Conservation (phyloP, 2,797 vertebrate species). For the Coracias cyanogaster region DNA sequence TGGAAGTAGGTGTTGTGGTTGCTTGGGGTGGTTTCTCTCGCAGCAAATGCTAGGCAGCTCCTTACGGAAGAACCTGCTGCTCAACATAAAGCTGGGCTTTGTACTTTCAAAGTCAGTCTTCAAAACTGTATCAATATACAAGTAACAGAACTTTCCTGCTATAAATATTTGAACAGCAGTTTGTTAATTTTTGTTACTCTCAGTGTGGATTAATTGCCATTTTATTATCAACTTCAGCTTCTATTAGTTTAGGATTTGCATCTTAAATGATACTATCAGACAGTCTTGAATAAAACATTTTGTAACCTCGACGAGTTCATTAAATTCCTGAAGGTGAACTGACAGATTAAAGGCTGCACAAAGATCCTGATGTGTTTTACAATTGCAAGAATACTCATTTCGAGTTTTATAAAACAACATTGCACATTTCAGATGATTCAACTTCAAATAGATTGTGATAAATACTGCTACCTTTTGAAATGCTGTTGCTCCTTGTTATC, state of each 20-base stretch:
- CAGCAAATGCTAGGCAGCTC: not conserved
- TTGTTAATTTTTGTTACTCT: constrained; percentile 78
- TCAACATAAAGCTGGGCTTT: not conserved
- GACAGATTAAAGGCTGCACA: constrained; percentile 57
- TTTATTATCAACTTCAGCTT: constrained; percentile 73
- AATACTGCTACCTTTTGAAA: constrained; percentile 13
- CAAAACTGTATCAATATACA: not conserved
- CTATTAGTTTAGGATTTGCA: constrained; percentile 79
- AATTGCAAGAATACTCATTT: not conserved
- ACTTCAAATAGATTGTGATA: not conserved
- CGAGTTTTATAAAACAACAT: constrained; percentile 13
- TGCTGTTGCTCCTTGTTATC: not conserved
- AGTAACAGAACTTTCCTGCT: constrained; percentile 17
- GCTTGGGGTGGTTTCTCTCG: not conserved
- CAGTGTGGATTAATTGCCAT: constrained; percentile 69
- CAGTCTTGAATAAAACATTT: constrained; percentile 78
- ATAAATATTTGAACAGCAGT: constrained; percentile 76
- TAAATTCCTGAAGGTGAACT: constrained; percentile 74
- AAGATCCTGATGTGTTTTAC: constrained; percentile 31
- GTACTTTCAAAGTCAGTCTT: constrained; percentile 18
- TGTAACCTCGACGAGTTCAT: constrained; percentile 63
- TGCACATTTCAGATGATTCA: not conserved
- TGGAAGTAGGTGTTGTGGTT: not conserved
- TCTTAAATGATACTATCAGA: constrained; percentile 67
- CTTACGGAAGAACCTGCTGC: not conserved